These are phyloP conservation scores for Erebia aethiops DNA, from an alignment of 2,888 invertebrate species.

Conservation along the genomic window DNA sequence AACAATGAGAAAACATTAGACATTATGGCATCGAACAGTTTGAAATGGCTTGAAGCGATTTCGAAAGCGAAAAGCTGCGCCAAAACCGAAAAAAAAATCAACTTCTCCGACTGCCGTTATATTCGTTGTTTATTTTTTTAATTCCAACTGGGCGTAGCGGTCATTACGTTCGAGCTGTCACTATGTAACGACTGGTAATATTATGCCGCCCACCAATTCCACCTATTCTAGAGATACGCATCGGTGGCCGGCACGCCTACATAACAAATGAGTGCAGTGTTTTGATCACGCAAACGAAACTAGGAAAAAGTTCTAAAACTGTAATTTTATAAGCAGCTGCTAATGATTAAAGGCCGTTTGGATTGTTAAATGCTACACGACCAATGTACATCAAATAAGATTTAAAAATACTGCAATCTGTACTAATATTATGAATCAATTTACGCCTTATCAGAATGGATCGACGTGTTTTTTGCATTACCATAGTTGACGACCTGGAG, in stretches of 20 bases:
- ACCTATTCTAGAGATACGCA: conserved; percentile 76
- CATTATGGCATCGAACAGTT: background rate
- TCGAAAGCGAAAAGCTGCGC: conserved; percentile 8
- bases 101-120: conserved; percentile 21
- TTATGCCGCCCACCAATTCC: conserved; percentile 80
- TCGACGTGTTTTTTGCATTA: too few relatives aligned
- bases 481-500: too few relatives aligned
- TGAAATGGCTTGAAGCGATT: background rate
- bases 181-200: conserved; percentile 69
- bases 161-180: conserved; percentile 63
- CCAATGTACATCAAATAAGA: too few relatives aligned
- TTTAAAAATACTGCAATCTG: too few relatives aligned
- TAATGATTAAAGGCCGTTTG: background rate
- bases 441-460: too few relatives aligned
- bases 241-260: conserved; percentile 71
- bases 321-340: conserved; percentile 14
- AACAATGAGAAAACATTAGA: background rate
- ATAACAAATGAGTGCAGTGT: conserved; percentile 59
- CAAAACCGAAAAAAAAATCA: conserved; percentile 1
- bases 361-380: too few relatives aligned
- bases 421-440: too few relatives aligned
- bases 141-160: conserved; percentile 59
- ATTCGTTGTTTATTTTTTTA: conserved; percentile 38
- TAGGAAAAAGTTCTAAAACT: conserved; percentile 14
- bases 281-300: conserved; percentile 47